These are phyloP conservation scores for Cisticola juncidis DNA, from an alignment of 2,113 vertebrate species.

Conservation along the genomic window DNA sequence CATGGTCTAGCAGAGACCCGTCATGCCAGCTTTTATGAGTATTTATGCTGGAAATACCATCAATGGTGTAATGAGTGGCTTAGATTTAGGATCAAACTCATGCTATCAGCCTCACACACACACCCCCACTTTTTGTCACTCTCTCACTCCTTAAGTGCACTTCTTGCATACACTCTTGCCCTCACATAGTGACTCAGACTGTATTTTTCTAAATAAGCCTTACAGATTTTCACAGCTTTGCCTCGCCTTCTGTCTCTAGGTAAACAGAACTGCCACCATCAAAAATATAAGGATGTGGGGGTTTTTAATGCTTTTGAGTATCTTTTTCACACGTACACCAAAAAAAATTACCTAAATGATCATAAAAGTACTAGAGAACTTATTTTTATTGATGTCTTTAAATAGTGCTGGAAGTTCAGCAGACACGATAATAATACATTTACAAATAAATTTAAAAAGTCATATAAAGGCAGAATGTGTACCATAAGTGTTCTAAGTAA, in stretches of 20 bases:
- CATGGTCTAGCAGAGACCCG: not conserved
- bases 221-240: not conserved
- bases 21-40: not conserved
- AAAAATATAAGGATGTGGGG: not conserved
- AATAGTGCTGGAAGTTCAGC: not conserved
- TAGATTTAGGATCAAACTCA: not conserved
- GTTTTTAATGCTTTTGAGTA: not conserved
- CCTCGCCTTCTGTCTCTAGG: not conserved
- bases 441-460: not conserved
- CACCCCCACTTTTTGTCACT: not conserved
- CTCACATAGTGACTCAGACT: fast-evolving
- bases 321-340: not conserved
- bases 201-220: not conserved
- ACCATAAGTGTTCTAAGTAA: not conserved
- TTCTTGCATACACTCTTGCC: not conserved
- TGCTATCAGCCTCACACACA: not conserved
- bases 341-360: not conserved
- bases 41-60: not conserved
- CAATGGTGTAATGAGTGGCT: not conserved
- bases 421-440: not conserved
- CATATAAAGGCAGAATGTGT: not conserved
- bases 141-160: not conserved
- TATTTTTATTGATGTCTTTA: not conserved
- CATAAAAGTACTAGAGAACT: not conserved
- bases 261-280: not conserved